Conservation (phyloP, 2,113 vertebrate genomes). For the Lipophrys pholis region DNA sequence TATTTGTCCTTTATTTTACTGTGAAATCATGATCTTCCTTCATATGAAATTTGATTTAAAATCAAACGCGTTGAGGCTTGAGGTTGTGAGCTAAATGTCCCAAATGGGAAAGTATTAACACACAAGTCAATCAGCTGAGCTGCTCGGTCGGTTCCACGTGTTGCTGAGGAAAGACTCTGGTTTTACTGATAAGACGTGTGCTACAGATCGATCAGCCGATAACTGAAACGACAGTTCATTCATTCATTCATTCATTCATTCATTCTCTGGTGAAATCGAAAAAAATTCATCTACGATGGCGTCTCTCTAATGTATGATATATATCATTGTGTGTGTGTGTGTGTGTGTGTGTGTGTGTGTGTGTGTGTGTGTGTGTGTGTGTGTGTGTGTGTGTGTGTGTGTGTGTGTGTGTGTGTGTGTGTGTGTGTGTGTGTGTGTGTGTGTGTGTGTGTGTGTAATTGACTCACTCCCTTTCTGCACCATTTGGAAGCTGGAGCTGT, state of each 20-base stretch:
- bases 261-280: too few species aligned
- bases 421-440: constrained; percentile 23
- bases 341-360: constrained; percentile 23
- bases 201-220: background rate
- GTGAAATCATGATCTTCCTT: too few species aligned
- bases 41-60: too few species aligned
- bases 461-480: constrained; percentile 78
- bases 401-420: constrained; percentile 17
- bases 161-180: too few species aligned
- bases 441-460: constrained; percentile 50
- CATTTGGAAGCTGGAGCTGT: constrained; percentile 80
- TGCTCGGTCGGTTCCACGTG: background rate
- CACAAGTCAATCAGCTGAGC: fast-evolving
- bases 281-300: too few species aligned
- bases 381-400: too few species aligned
- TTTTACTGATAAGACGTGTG: background rate
- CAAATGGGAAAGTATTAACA: too few species aligned
- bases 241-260: too few species aligned
- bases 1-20: too few species aligned
- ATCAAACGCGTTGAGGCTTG: too few species aligned
- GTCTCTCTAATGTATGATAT: too few species aligned
- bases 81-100: too few species aligned
- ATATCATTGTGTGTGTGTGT: constrained; percentile 8
- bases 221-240: background rate
- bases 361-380: constrained; percentile 50